A percentile compares a stretch with the other conserved stretches of the same genome.
These are phyloP conservation scores for Hiodon tergisus DNA, from an alignment of 2,113 vertebrate species.

Conservation along the genomic window DNA sequence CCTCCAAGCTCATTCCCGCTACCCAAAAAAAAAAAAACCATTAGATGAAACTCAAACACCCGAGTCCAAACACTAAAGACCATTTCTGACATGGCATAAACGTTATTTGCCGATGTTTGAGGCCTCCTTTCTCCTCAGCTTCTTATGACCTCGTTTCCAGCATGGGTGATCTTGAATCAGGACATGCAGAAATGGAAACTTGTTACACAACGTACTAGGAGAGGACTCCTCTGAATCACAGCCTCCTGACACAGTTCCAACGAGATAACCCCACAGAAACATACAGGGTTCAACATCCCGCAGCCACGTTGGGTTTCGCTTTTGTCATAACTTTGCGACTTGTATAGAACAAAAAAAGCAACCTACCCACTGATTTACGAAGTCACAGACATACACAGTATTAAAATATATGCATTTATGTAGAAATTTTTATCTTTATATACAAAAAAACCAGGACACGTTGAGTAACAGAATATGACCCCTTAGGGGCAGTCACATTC, in stretches of 20 bases:
- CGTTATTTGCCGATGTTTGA: too few relatives aligned
- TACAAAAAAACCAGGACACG: not conserved
- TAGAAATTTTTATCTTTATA: not conserved
- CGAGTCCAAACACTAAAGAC: too few relatives aligned
- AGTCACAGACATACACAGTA: not conserved
- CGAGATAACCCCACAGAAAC: too few relatives aligned
- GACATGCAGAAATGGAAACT: not conserved
- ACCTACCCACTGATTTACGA: not conserved
- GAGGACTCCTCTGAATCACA: not conserved
- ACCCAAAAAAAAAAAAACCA: too few relatives aligned
- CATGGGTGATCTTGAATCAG: too few relatives aligned
- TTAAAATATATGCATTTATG: constrained; percentile 1
- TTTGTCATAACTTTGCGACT: not conserved
- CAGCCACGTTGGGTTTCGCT: too few relatives aligned
- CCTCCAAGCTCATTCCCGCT: too few relatives aligned
- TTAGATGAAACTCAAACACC: too few relatives aligned
- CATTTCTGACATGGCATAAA: too few relatives aligned
- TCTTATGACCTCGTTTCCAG: too few relatives aligned
- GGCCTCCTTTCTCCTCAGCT: too few relatives aligned
- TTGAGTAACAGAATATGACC: not conserved
- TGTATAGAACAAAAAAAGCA: not conserved
- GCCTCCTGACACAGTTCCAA: too few relatives aligned
- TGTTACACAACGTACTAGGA: not conserved
- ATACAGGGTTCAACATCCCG: not conserved
- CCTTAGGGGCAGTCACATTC: not conserved